Base-by-base conservation (phyloP, 2,113 vertebrate species). In the Bufo bufo region DNA sequence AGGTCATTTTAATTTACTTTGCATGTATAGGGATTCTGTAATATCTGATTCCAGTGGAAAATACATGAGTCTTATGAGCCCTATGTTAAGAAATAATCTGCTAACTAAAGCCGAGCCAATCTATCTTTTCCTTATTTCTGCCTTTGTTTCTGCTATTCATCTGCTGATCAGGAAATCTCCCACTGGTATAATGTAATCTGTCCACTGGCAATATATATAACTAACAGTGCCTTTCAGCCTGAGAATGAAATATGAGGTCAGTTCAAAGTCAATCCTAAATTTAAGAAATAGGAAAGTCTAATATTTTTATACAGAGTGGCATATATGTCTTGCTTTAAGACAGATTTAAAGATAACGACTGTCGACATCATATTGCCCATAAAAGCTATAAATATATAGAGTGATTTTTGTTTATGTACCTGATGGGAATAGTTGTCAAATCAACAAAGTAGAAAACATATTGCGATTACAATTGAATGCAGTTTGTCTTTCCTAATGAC, bases 241-340 rank as follows among this genome's bases (percentile, higher is more conserved):
- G 94, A 91, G 45, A 43, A 91, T 93, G 91, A 88, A 93, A 82
- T 87, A 91, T 4, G 49, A 84, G 90, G 93, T 94, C 93, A 95
- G 89, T 75, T 90, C 89, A 92, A 95, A 95, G 94, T 94, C 93
- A 93, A 89, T 90, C 90, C 87, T 92, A 93, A 95, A 92, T 93
- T 95, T 93, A 92, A 90, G 92, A 93, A 91, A 77, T 72, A 92
- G 92, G 88, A 82, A 91, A 92, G 90, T 89, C 66, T 86, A 90
- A 92, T 89, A 92, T 94, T 95, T 94, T 91, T 90, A 92, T 92
- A 91, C 65, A 90, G 89, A 93, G 87, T 89, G 84, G 89, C 86
- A 92, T 63, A 61, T 91, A 74, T 90, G 85, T 82, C 90, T 88
- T 92, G 90, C 82, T 90, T 92, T 90, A 77, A 82, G 80, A 90